phyloP scores from a whole-genome alignment of 2,797 vertebrate species.

The Hafferia zeledoni region DNA sequence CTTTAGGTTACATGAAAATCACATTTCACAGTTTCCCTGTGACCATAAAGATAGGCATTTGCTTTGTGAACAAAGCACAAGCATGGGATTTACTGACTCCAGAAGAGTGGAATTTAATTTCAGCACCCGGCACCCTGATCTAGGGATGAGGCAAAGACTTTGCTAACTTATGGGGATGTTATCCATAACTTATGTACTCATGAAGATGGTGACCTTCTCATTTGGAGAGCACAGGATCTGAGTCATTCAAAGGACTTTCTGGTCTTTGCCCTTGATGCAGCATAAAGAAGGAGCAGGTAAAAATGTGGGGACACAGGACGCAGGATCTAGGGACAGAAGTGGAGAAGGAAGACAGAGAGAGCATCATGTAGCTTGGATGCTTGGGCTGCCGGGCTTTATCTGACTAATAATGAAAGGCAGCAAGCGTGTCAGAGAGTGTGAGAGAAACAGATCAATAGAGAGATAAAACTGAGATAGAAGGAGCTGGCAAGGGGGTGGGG shows the following conservation, averaged over 20 bases:
- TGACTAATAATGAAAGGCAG: slow-evolving; percentile 71
- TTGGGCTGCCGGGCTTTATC: slow-evolving; percentile 35
- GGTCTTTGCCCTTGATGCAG: not conserved
- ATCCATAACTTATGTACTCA: not conserved
- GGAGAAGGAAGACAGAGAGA: not conserved
- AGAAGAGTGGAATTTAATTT: not conserved
- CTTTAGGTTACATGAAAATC: slow-evolving; percentile 31
- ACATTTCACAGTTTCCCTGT: slow-evolving; percentile 27
- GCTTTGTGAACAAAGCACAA: slow-evolving; percentile 2
- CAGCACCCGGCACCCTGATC: not conserved
- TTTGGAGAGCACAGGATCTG: not conserved
- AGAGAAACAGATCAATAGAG: slow-evolving; percentile 65
- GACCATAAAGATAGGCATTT: not conserved
- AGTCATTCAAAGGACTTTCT: not conserved
- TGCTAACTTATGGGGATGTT: not conserved
- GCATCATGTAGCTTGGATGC: not conserved
- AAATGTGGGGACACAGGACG: not conserved
- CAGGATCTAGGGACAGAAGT: fast-evolving
- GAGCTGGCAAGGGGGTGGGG: slow-evolving; percentile 21
- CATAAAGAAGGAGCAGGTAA: not conserved
- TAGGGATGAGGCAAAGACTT: not conserved
- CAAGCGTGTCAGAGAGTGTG: slow-evolving; percentile 59
- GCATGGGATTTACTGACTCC: not conserved
- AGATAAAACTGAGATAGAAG: slow-evolving; percentile 69
- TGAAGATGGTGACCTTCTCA: fast-evolving